These are phyloP conservation scores for Siniperca obscura DNA, from an alignment of 2,797 vertebrate species.

Conservation along the genomic window DNA sequence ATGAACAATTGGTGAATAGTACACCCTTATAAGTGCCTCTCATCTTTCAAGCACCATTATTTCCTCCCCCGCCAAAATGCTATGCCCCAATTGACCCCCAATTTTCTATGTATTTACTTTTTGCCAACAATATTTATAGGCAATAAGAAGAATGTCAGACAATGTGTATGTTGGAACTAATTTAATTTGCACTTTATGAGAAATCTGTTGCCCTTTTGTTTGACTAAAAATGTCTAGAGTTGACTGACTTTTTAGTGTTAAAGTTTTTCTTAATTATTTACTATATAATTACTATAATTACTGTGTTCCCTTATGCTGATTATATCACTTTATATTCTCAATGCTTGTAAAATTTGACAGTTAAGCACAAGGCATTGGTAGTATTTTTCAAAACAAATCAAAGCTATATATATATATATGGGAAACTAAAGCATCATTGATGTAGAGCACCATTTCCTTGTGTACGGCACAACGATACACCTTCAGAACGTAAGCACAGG, in stretches of 20 bases:
- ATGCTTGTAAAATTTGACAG: slow-evolving; percentile 53
- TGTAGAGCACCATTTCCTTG: slow-evolving; percentile 62
- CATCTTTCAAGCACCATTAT: slow-evolving; percentile 70
- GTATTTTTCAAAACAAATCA: slow-evolving; percentile 56
- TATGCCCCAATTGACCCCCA: slow-evolving; percentile 57
- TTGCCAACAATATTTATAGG: slow-evolving; percentile 72
- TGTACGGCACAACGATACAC: slow-evolving; percentile 57
- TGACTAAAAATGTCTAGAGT: slow-evolving; percentile 60
- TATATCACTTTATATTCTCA: slow-evolving; percentile 51
- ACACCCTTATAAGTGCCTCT: slow-evolving; percentile 81
- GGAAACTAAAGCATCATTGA: slow-evolving; percentile 37
- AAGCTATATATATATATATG: slow-evolving; percentile 16
- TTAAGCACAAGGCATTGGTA: slow-evolving; percentile 67
- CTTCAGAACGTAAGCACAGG: slow-evolving; percentile 59
- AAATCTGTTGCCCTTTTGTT: slow-evolving; percentile 66
- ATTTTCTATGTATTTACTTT: slow-evolving; percentile 60
- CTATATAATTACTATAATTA: slow-evolving; percentile 31
- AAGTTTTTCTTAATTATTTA: slow-evolving; percentile 48
- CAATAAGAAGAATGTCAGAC: slow-evolving; percentile 81
- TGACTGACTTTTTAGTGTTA: slow-evolving; percentile 53
- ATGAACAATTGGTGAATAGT: slow-evolving; percentile 68
- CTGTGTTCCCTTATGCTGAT: slow-evolving; percentile 49
- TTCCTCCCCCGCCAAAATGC: slow-evolving; percentile 64
- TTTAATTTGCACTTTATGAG: slow-evolving; percentile 84
- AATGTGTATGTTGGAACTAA: slow-evolving; percentile 80